Conservation (phyloP, 2,797 vertebrate species). For the Mormyrops boulengeri region DNA sequence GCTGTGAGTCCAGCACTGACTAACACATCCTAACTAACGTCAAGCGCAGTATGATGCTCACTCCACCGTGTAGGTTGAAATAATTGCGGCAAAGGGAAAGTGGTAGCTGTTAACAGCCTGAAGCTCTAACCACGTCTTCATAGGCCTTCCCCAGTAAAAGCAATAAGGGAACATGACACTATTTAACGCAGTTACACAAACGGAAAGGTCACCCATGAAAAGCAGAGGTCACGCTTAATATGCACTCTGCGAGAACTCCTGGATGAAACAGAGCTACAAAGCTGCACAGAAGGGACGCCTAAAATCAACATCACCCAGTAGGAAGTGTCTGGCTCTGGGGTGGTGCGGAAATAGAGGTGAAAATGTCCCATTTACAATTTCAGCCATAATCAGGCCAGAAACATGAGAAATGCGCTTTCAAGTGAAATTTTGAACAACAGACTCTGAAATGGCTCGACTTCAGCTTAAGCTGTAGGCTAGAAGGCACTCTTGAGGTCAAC, state of each 20-base stretch:
- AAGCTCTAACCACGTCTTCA: background rate
- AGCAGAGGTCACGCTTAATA: background rate
- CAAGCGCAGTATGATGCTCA: background rate
- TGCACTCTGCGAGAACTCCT: background rate
- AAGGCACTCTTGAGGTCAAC: background rate
- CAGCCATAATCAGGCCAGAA: background rate
- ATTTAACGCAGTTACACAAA: constrained; percentile 3
- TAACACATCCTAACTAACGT: background rate
- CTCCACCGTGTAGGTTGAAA: background rate
- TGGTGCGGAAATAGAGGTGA: background rate
- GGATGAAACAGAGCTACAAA: background rate
- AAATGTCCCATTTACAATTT: background rate
- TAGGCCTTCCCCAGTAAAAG: background rate
- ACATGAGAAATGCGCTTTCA: background rate
- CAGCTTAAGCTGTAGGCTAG: background rate
- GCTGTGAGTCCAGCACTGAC: background rate
- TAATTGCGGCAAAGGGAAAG: background rate
- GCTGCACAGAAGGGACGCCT: background rate
- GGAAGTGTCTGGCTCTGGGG: background rate
- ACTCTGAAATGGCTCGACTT: background rate
- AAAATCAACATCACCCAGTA: background rate
- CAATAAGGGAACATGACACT: background rate
- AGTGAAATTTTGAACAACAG: background rate
- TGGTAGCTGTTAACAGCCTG: background rate
- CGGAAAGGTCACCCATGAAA: background rate